phyloP scores from a whole-genome alignment of 2,888 invertebrate genomes.

The Leucozona laternaria region DNA sequence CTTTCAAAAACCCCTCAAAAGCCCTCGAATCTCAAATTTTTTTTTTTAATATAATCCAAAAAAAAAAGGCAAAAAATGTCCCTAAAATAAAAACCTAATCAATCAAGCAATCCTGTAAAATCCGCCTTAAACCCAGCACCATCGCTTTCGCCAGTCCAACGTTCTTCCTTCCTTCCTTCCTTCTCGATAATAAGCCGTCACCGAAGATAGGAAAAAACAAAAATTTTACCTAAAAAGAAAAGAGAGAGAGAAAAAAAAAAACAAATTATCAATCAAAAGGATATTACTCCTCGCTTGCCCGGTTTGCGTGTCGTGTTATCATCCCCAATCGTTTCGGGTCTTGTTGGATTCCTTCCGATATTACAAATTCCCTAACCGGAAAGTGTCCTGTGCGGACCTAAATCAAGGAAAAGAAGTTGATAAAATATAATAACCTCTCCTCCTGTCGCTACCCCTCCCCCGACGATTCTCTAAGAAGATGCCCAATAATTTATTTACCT shows the following conservation, averaged over 20 bases:
- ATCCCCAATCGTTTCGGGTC: not conserved
- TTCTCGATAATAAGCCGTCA: constrained; percentile 18
- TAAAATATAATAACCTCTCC: constrained; percentile 2
- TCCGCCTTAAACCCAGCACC: constrained; percentile 48
- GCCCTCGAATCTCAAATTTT: not conserved
- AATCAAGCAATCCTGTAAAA: constrained; percentile 70
- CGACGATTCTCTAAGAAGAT: constrained; percentile 23
- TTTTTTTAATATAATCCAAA: not conserved
- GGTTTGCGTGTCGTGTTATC: constrained; percentile 4
- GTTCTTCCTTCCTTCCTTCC: constrained; percentile 42
- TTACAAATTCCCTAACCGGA: constrained; percentile 11
- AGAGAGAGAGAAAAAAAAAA: constrained; percentile 42
- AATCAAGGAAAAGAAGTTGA: constrained; percentile 24
- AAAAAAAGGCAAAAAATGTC: constrained; percentile 38
- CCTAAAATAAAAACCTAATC: constrained; percentile 68
- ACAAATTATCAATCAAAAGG: constrained; percentile 73
- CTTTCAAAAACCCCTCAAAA: not conserved
- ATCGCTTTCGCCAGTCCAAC: not conserved
- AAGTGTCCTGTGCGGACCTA: constrained; percentile 36
- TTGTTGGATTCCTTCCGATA: constrained; percentile 25
- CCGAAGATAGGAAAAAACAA: not conserved
- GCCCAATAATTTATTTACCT: constrained; percentile 73
- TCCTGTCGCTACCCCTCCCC: not conserved
- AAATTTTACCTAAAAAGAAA: not conserved
- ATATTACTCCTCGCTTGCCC: constrained; percentile 45